Evolutionary conservation across 2,113 vertebrate genomes (phyloP), one percentile per base, ranked within the genome.

Genomic region (Brienomyrus longianalis): DNA sequence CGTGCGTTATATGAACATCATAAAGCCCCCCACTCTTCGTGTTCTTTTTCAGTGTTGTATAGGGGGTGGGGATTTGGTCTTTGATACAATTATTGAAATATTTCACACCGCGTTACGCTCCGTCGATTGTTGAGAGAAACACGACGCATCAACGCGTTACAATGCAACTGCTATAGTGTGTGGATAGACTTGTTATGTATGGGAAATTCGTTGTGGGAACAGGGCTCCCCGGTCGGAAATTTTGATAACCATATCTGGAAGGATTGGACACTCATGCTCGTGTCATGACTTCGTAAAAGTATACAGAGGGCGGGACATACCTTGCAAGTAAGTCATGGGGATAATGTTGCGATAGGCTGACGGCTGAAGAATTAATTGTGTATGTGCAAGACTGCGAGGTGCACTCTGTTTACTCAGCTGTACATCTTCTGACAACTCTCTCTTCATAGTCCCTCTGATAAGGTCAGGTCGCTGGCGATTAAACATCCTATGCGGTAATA

Each of bases 41-140:
- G 83, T n/a, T 62, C 23, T 90, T 86, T 83, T 89, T 80, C 90
- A 50, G 80, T 90, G 88, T 92, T 74, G 90, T 89, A 66, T 66
- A 91, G 91, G 91, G 92, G 91, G 91, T 91, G 70, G 91, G 92
- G 88, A 89, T 27, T 43, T 87, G 86, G 59, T 90, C 62, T 59
- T 88, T 35, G 54, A 86, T 92, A 83, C 52, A 54, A 89, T 91
- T 91, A 92, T 90, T 89, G 89, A 89, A 90, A 91, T 93, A 90
- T 90, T 85, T 48, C 39, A 87, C 45, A 66, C 89, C 89, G 62
- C 83, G 31, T 56, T 80, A 90, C 84, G 87, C 91, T 84, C 89
- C 91, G 70, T 90, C 90, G 91, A 51, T 59, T 48, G 83, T 85
- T 13, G 90, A 83, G 35, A 66, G 70, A 89, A 88, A 70, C 83